phyloP scores from a whole-genome alignment of 2,888 invertebrate genomes.

The Tortrix viridana region DNA sequence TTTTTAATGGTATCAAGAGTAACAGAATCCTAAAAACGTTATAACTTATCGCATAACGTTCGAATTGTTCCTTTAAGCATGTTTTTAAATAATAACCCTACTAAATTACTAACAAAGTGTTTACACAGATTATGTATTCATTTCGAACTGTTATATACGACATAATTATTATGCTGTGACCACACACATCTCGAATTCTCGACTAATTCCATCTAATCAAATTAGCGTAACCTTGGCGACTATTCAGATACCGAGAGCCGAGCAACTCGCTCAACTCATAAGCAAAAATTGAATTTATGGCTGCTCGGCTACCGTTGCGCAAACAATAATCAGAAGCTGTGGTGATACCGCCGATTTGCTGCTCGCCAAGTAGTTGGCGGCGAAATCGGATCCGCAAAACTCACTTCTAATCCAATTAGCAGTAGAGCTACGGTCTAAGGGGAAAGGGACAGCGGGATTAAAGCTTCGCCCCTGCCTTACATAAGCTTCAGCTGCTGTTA shows the following conservation, averaged over 20 bases:
- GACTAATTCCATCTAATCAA: slow-evolving; percentile 32
- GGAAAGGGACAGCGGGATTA: not conserved
- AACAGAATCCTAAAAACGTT: too few relatives aligned
- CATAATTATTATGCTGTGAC: slow-evolving; percentile 5
- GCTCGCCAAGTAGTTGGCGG: slow-evolving; percentile 38
- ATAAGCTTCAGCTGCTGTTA: too few relatives aligned
- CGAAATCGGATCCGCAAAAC: slow-evolving; percentile 58
- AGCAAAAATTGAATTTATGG: slow-evolving; percentile 18
- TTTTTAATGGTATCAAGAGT: too few relatives aligned
- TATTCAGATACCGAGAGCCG: slow-evolving; percentile 15
- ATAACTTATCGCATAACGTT: too few relatives aligned
- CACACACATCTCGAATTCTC: not conserved
- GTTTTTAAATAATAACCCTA: too few relatives aligned
- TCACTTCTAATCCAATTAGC: slow-evolving; percentile 65
- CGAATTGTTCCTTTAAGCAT: too few relatives aligned
- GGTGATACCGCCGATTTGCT: slow-evolving; percentile 23
- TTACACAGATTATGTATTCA: not conserved
- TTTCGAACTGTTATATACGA: not conserved
- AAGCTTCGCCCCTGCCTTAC: not conserved
- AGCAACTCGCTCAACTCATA: not conserved
- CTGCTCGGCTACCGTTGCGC: slow-evolving; percentile 7
- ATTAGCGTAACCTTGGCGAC: slow-evolving; percentile 43
- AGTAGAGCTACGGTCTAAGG: slow-evolving; percentile 49
- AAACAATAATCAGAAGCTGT: slow-evolving; percentile 39
- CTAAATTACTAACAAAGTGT: slow-evolving; percentile 57